Evolutionary conservation across 2,888 invertebrate genomes (phyloP).

Genomic region (Morpho achilles): DNA sequence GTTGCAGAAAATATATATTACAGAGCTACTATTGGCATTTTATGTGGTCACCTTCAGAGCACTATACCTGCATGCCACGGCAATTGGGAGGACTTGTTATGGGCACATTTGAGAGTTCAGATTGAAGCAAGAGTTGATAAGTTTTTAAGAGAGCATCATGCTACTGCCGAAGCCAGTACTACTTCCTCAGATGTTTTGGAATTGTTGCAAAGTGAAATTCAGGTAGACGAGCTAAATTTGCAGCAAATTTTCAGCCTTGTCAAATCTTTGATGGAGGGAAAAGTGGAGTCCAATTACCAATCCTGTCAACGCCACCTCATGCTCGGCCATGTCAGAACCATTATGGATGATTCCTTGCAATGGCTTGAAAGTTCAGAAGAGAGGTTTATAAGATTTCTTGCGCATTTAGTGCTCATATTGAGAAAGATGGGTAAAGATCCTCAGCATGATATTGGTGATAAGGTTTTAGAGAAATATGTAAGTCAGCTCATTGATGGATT

Average conservation of each 20-base stretch:
- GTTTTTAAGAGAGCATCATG: slow-evolving; percentile 68
- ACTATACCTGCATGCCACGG: slow-evolving; percentile 85
- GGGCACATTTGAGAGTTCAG: slow-evolving; percentile 91
- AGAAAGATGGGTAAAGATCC: slow-evolving; percentile 87
- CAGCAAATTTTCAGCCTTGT: slow-evolving; percentile 67
- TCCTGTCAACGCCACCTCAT: slow-evolving; percentile 92
- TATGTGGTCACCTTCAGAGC: slow-evolving; percentile 90
- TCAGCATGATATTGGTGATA: slow-evolving; percentile 85
- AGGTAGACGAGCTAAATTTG: slow-evolving; percentile 57
- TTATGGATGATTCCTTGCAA: slow-evolving; percentile 84
- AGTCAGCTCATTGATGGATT: slow-evolving; percentile 81
- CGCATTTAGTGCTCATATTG: slow-evolving; percentile 91
- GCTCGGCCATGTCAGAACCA: slow-evolving; percentile 86
- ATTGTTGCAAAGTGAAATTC: slow-evolving; percentile 56
- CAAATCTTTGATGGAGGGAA: slow-evolving; percentile 69
- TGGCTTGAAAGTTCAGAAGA: slow-evolving; percentile 80
- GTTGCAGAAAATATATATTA: slow-evolving; percentile 76
- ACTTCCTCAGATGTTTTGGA: slow-evolving; percentile 62
- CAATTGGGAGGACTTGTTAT: slow-evolving; percentile 94
- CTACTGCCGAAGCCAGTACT: slow-evolving; percentile 65
- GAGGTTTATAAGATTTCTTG: slow-evolving; percentile 86
- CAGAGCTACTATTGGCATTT: slow-evolving; percentile 85
- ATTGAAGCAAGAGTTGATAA: slow-evolving; percentile 92
- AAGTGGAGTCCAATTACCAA: slow-evolving; percentile 83
- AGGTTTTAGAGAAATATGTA: slow-evolving; percentile 87